A percentile compares a stretch with the other conserved stretches of the same genome.
These are phyloP conservation scores for Pseudorectes ferrugineus DNA, from an alignment of 2,113 vertebrate genomes.

Conservation along the genomic window DNA sequence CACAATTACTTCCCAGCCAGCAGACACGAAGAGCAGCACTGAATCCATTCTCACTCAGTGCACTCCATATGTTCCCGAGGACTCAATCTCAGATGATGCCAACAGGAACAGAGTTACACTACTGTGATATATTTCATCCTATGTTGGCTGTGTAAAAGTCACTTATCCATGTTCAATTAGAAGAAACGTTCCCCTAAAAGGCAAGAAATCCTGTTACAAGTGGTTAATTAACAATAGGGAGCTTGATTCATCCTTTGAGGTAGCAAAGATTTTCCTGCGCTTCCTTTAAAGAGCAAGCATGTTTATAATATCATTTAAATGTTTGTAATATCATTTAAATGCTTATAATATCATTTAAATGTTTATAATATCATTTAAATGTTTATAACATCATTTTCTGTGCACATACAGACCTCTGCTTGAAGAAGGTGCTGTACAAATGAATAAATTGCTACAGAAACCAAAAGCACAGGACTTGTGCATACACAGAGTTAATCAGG, in stretches of 20 bases:
- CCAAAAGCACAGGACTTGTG: background rate
- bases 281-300: background rate
- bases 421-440: background rate
- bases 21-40: background rate
- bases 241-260: background rate
- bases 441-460: background rate
- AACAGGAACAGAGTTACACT: background rate
- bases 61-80: background rate
- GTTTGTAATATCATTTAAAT: no score
- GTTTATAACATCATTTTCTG: background rate
- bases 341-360: background rate
- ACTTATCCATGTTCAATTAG: background rate
- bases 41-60: constrained; percentile 33
- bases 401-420: background rate
- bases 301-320: background rate
- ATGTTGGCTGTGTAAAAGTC: background rate
- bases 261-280: background rate
- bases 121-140: background rate
- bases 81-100: background rate
- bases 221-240: background rate
- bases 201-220: background rate
- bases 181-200: background rate
- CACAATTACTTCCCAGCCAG: constrained; percentile 24
- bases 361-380: no score
- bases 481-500: background rate